Percentiles rank a stretch among this genome's conserved stretches.
Conservation (phyloP, 1,140 invertebrate genomes). For the Lucilia sericata region DNA sequence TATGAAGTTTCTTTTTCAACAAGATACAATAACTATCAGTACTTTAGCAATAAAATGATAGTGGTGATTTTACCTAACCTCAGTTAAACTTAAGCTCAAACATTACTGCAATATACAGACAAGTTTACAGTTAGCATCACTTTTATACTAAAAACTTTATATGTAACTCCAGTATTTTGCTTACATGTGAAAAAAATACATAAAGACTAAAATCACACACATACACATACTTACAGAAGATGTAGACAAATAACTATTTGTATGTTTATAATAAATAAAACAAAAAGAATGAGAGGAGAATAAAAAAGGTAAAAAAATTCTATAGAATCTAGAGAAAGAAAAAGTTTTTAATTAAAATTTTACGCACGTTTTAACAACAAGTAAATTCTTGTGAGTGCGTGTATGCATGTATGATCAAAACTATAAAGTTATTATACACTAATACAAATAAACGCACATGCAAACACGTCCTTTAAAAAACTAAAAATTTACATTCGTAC, state of each 20-base stretch:
- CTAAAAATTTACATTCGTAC: too few relatives aligned
- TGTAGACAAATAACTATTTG: conserved; percentile 39
- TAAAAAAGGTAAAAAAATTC: conserved; percentile 17
- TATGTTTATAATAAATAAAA: conserved; percentile 39
- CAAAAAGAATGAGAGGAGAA: not conserved
- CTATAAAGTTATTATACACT: conserved; percentile 40
- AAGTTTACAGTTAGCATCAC: not conserved
- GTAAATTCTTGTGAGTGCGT: conserved; percentile 34
- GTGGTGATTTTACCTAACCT: conserved; percentile 11
- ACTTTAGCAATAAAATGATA: conserved; percentile 12
- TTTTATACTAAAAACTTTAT: conserved; percentile 8
- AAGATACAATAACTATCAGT: not conserved
- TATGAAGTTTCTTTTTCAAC: too few relatives aligned
- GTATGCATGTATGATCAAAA: not conserved
- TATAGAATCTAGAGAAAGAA: conserved; percentile 10
- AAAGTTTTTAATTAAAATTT: conserved; percentile 44
- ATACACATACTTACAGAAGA: not conserved
- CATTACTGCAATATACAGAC: not conserved
- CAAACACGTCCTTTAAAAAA: not conserved
- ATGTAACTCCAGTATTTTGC: not conserved
- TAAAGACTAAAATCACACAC: not conserved
- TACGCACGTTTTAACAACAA: conserved; percentile 43
- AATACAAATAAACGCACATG: conserved; percentile 25
- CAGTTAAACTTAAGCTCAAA: conserved; percentile 10
- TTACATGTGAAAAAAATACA: too few relatives aligned